These are phyloP conservation scores for Tholera decimalis DNA, from an alignment of 2,888 invertebrate species.

Conservation along the genomic window DNA sequence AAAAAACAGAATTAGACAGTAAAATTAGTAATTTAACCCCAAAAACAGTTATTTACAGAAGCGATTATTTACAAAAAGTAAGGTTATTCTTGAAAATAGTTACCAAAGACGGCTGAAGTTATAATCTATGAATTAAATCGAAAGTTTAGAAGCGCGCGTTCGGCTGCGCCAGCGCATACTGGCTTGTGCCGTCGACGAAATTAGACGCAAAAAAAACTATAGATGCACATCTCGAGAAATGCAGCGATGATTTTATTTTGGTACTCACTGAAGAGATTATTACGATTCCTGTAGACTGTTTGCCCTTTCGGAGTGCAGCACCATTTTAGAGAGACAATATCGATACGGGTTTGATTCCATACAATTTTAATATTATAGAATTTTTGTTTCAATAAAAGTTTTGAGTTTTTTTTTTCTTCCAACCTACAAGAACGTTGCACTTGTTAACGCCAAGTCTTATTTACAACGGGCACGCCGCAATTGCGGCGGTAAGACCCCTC, in stretches of 20 bases:
- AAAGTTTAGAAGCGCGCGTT: conserved; percentile 79
- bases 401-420: background rate
- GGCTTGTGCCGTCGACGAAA: conserved; percentile 88
- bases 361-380: background rate
- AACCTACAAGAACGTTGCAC: background rate
- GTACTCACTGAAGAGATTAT: conserved; percentile 78
- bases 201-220: conserved; percentile 86
- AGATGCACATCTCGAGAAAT: conserved; percentile 88
- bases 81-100: conserved; percentile 69
- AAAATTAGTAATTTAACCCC: conserved; percentile 60
- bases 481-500: no score
- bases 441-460: background rate
- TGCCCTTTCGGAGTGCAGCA: conserved; percentile 39
- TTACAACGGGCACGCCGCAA: no score
- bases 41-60: conserved; percentile 69
- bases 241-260: conserved; percentile 82
- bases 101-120: conserved; percentile 74
- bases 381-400: background rate
- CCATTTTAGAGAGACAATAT: conserved; percentile 6
- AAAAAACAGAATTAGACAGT: conserved; percentile 61
- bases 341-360: conserved; percentile 12
- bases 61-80: conserved; percentile 58
- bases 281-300: conserved; percentile 42
- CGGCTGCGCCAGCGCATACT: conserved; percentile 84
- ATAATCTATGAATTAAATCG: conserved; percentile 66